These are phyloP conservation scores for Halotydeus destructor DNA, from an alignment of 1,140 invertebrate species.

Conservation along the genomic window DNA sequence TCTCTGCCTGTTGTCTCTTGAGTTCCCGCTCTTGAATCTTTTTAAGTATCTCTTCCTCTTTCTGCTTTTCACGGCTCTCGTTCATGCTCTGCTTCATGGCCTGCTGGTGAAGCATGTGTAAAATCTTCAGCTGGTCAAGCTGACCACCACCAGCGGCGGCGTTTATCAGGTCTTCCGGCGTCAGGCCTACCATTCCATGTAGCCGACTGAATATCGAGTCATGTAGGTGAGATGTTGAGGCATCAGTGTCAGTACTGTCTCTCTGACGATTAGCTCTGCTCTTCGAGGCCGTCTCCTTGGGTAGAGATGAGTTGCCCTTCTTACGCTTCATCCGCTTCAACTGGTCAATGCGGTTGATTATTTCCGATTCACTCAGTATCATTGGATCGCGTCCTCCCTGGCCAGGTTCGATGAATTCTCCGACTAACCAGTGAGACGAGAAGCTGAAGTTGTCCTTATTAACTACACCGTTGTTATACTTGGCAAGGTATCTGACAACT, in stretches of 20 bases:
- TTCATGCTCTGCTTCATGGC: conserved; percentile 24
- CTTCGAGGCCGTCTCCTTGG: too few species aligned
- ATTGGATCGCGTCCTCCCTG: conserved; percentile 12
- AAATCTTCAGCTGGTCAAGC: too few species aligned
- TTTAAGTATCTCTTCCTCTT: conserved; percentile 53
- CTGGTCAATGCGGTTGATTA: conserved; percentile 21
- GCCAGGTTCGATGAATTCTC: conserved; percentile 55
- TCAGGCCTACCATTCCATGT: too few species aligned
- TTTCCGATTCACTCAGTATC: conserved; percentile 21
- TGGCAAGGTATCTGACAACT: conserved; percentile 34
- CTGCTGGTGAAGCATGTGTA: too few species aligned
- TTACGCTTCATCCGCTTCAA: too few species aligned
- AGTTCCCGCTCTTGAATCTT: conserved; percentile 43
- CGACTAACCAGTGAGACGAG: conserved; percentile 60
- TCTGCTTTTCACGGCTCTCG: conserved; percentile 59
- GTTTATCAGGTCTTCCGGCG: too few species aligned
- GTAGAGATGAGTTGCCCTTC: too few species aligned
- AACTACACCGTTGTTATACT: conserved; percentile 36
- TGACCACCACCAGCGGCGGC: too few species aligned
- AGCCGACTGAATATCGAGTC: too few species aligned
- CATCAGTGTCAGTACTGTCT: too few species aligned
- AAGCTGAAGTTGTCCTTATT: conserved; percentile 74
- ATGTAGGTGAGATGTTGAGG: too few species aligned
- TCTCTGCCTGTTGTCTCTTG: conserved; percentile 19
- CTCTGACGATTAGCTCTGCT: too few species aligned